Conservation (phyloP, 2,113 vertebrate genomes). For the Paraplagusia blochii region DNA sequence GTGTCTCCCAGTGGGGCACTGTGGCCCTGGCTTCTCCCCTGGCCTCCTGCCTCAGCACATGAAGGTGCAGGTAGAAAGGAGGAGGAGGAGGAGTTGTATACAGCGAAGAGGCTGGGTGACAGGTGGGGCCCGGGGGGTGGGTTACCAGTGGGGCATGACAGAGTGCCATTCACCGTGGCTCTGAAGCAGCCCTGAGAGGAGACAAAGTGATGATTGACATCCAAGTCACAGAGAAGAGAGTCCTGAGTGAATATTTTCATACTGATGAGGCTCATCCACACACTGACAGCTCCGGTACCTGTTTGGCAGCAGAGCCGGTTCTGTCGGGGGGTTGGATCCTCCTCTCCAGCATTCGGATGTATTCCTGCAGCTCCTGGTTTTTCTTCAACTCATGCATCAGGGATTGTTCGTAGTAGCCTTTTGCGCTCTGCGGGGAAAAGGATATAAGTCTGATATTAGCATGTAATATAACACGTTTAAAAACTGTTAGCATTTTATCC, state of each 20-base stretch:
- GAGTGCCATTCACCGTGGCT: conserved; percentile 6
- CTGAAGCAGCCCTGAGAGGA: conserved; percentile 45
- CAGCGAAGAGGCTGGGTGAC: conserved; percentile 8
- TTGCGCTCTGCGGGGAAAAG: conserved; percentile 66
- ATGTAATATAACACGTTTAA: no score
- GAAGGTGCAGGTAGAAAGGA: conserved; percentile 7
- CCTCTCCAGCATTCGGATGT: conserved; percentile 72
- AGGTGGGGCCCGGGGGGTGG: conserved; percentile 14
- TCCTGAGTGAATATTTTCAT: neutral
- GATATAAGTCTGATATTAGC: no score
- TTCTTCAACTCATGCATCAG: conserved; percentile 80
- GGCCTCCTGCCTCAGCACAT: conserved; percentile 4
- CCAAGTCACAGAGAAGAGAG: neutral
- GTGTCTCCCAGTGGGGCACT: conserved; percentile 22
- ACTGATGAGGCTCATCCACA: neutral
- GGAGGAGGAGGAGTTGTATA: conserved; percentile 19
- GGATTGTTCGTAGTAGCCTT: conserved; percentile 77
- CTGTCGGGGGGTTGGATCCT: conserved; percentile 53
- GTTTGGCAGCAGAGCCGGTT: conserved; percentile 38
- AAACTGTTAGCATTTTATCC: no score
- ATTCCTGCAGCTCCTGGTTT: conserved; percentile 79
- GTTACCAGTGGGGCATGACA: conserved; percentile 8
- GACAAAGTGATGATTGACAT: neutral
- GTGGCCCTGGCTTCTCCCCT: conserved; percentile 21
- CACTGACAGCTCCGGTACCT: conserved; percentile 42